Base-by-base conservation (phyloP, 1,140 invertebrate genomes). In the Eriocheir sinensis region DNA sequence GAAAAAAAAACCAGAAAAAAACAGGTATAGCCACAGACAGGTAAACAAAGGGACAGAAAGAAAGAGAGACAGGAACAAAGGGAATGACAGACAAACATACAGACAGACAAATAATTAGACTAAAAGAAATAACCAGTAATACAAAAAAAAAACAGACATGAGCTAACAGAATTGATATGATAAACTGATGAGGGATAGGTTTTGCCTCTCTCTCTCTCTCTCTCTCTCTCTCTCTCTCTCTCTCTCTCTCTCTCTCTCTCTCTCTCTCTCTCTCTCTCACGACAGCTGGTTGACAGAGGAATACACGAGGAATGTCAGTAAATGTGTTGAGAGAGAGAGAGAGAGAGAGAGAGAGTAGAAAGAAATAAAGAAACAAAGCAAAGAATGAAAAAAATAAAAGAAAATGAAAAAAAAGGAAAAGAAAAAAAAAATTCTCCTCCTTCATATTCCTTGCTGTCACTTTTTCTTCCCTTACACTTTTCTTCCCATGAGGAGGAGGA, bases 191-290 rank as follows among this genome's bases (percentile, higher is more conserved):
- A n/a, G n/a, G n/a, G n/a, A n/a, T n/a, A n/a, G n/a, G n/a, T n/a
- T n/a, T n/a, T n/a, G n/a, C 44, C 4, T 15, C 15, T 15, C 53
- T 72, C 53, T 72, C 53, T 72, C 21, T 72, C 60, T 72, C 60
- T 72, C 60, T 72, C 60, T 72, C 60, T 72, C 60, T 72, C 60
- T 72, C 60, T 72, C 60, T 72, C 60, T 72, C 60, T n/a, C 60
- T n/a, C 27, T n/a, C 27, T n/a, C 60, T 72, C 60, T 72, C 60
- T 72, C 60, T 72, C 60, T 72, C 60, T 72, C 27, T 72, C 60
- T 72, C 60, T 72, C 27, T 72, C 60, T 72, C 60, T 72, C 60
- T 72, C 60, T 72, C 60, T 72, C 60, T 72, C 60, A 2, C 60
- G 60, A 72, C 60, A 72, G 60, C 21, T 72, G 60, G 60, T n/a